A percentile compares a stretch with the other conserved stretches of the same genome.
These are phyloP conservation scores for Gadopsis marmoratus DNA, from an alignment of 2,797 vertebrate species.

Conservation along the genomic window DNA sequence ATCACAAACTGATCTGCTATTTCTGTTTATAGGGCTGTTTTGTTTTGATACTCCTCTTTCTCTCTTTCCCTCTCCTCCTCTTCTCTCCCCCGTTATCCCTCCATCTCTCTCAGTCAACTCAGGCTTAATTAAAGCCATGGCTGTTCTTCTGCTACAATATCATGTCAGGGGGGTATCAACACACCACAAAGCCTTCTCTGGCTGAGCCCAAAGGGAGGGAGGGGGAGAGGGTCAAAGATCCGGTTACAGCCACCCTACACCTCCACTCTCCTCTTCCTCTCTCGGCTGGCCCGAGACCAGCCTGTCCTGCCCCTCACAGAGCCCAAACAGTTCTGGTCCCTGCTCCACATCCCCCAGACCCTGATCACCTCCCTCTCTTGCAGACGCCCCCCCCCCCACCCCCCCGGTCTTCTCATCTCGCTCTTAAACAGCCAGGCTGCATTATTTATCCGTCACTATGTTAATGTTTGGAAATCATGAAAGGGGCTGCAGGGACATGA, in stretches of 20 bases:
- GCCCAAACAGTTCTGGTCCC: constrained; percentile 54
- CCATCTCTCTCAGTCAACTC: constrained; percentile 65
- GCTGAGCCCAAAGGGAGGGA: constrained; percentile 48
- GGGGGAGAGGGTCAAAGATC: constrained; percentile 46
- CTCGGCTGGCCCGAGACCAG: constrained; percentile 41
- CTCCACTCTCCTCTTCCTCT: constrained; percentile 66
- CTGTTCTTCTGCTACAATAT: constrained; percentile 74
- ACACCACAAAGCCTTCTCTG: constrained; percentile 73
- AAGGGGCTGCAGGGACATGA: constrained; percentile 34
- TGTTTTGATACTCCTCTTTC: constrained; percentile 45
- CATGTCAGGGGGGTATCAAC: constrained; percentile 76
- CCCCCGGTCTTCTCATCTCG: constrained; percentile 61
- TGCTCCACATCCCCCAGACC: constrained; percentile 10
- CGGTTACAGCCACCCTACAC: constrained; percentile 78
- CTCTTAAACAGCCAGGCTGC: constrained; percentile 62
- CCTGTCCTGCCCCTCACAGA: constrained; percentile 40
- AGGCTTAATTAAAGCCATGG: constrained; percentile 80
- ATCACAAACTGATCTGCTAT: constrained; percentile 38
- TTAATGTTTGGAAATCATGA: constrained; percentile 65
- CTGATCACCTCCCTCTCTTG: neutral
- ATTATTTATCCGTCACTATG: constrained; percentile 75
- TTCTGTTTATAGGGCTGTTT: constrained; percentile 43
- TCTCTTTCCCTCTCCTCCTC: neutral
- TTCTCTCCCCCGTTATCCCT: constrained; percentile 45
- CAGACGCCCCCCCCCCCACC: neutral